Percentiles rank a stretch among this genome's conserved stretches.
Conservation (phyloP, 2,797 vertebrate species). For the Xenops minutus region DNA sequence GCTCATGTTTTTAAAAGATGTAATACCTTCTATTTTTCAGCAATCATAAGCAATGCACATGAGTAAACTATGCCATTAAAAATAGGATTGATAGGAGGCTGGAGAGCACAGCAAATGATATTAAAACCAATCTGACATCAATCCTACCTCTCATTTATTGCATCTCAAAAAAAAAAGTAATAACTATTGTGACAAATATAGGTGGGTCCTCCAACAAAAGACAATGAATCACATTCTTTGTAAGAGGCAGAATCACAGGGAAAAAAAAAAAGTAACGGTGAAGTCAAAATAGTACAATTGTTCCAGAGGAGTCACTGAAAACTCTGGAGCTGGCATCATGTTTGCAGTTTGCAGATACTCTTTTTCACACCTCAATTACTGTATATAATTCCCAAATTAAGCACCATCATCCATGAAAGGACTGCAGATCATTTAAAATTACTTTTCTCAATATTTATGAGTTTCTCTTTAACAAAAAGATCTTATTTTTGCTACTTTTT, state of each 20-base stretch:
- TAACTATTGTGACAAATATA: slow-evolving; percentile 49
- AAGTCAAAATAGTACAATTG: neutral
- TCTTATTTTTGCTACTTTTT: neutral
- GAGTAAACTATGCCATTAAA: slow-evolving; percentile 1
- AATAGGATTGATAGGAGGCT: slow-evolving; percentile 25
- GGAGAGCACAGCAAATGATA: neutral
- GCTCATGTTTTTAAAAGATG: slow-evolving; percentile 18
- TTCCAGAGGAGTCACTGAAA: neutral
- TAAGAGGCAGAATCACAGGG: neutral
- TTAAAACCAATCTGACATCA: slow-evolving; percentile 34
- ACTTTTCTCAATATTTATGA: slow-evolving; percentile 4
- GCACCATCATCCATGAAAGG: neutral
- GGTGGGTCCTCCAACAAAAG: slow-evolving; percentile 20
- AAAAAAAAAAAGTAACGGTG: neutral
- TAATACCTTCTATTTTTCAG: slow-evolving; percentile 34
- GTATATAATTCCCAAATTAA: neutral
- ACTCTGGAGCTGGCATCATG: neutral
- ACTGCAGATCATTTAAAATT: neutral
- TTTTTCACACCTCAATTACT: neutral
- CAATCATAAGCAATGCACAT: neutral
- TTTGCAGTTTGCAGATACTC: neutral
- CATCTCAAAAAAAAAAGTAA: slow-evolving; percentile 55
- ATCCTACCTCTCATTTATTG: slow-evolving; percentile 27
- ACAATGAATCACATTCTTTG: neutral
- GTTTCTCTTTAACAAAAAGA: neutral